phyloP scores from a whole-genome alignment of 30 jellyfish, hydroid and myxozoan species.

The Nemopilema nomurai region DNA sequence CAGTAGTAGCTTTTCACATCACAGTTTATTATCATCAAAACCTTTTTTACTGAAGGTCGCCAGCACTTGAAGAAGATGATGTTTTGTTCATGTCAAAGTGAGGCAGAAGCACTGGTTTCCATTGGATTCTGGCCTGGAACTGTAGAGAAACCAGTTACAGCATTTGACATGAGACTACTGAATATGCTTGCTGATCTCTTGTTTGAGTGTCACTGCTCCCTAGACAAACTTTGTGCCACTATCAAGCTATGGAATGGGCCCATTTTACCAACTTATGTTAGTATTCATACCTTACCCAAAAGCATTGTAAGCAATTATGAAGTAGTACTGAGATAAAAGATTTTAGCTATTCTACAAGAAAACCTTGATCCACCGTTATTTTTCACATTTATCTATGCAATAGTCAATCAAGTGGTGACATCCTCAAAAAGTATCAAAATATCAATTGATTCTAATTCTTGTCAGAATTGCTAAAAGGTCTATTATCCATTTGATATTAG shows the following conservation, averaged over 20 bases:
- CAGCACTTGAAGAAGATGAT: slow-evolving; percentile 13
- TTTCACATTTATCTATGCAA: too few relatives aligned
- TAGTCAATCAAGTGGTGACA: too few relatives aligned
- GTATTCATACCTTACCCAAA: background rate
- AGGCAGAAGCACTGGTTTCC: slow-evolving; percentile 28
- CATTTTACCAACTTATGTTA: slow-evolving; percentile 5
- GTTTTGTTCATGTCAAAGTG: slow-evolving; percentile 9
- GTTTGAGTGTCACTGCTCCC: slow-evolving; percentile 23
- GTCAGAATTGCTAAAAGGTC: too few relatives aligned
- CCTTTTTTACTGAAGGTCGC: too few relatives aligned
- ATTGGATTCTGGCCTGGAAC: slow-evolving; percentile 49
- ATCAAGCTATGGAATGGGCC: slow-evolving; percentile 3
- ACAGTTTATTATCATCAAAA: too few relatives aligned
- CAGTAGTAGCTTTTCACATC: too few relatives aligned
- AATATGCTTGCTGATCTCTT: background rate
- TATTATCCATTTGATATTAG: too few relatives aligned
- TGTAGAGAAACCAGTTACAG: slow-evolving; percentile 1
- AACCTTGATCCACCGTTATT: too few relatives aligned
- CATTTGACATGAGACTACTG: slow-evolving; percentile 12
- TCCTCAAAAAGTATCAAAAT: too few relatives aligned
- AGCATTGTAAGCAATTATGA: background rate
- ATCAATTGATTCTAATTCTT: too few relatives aligned
- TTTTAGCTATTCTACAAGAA: too few relatives aligned
- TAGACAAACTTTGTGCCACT: slow-evolving; percentile 12
- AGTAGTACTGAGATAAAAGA: too few relatives aligned